Percentiles rank a stretch among this genome's conserved stretches.
phyloP scores from a whole-genome alignment of 2,888 invertebrate species.

The Sipha maydis region DNA sequence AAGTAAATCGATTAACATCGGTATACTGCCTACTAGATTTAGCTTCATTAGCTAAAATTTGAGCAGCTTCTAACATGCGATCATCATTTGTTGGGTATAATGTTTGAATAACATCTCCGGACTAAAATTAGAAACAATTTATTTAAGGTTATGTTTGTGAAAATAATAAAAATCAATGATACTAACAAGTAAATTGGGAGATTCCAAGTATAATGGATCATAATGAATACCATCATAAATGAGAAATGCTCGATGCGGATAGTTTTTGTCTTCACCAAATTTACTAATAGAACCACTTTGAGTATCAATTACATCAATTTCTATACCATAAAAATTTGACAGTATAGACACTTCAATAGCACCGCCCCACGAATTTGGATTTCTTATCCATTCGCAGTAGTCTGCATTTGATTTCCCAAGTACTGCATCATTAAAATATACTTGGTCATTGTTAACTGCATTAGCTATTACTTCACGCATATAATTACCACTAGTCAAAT shows the following conservation, averaged over 20 bases:
- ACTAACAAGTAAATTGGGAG: conserved; percentile 66
- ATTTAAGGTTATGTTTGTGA: not conserved
- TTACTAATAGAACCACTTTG: conserved; percentile 89
- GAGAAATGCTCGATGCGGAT: conserved; percentile 83
- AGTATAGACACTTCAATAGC: conserved; percentile 92
- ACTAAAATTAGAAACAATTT: conserved; percentile 69
- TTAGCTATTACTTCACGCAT: conserved; percentile 90
- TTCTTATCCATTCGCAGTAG: conserved; percentile 91
- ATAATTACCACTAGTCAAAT: conserved; percentile 77
- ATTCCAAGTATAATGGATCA: conserved; percentile 90
- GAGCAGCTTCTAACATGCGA: conserved; percentile 80
- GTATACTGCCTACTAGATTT: conserved; percentile 91
- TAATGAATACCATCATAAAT: conserved; percentile 97
- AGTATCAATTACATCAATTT: conserved; percentile 94
- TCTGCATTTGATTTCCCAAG: conserved; percentile 84
- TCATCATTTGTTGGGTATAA: conserved; percentile 82
- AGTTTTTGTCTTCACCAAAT: conserved; percentile 92
- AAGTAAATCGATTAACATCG: conserved; percentile 85
- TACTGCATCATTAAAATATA: conserved; percentile 85
- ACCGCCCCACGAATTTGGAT: conserved; percentile 93
- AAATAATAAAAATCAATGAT: conserved; percentile 65
- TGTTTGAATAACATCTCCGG: conserved; percentile 76
- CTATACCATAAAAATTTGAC: conserved; percentile 85
- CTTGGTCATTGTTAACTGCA: conserved; percentile 80
- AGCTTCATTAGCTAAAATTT: conserved; percentile 86